Conservation (phyloP, 2,113 vertebrate species). For the Anhinga anhinga region DNA sequence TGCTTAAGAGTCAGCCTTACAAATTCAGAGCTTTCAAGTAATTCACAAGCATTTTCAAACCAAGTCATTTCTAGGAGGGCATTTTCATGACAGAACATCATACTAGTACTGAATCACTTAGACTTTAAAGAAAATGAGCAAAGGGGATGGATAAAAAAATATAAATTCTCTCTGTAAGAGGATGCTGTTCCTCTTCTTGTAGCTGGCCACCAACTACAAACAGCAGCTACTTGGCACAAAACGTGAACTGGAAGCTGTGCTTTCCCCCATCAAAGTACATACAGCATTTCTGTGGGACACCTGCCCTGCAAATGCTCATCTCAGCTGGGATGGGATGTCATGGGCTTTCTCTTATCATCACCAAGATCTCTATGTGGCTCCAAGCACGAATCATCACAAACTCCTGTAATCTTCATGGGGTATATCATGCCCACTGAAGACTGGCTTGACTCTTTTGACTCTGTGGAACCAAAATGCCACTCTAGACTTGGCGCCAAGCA, state of each 20-base stretch:
- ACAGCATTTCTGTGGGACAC: background rate
- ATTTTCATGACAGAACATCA: background rate
- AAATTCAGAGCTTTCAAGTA: background rate
- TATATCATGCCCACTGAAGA: background rate
- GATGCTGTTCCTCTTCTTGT: background rate
- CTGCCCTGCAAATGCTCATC: background rate
- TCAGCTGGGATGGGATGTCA: background rate
- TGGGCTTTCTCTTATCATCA: background rate
- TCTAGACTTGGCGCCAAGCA: background rate
- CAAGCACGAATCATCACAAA: background rate
- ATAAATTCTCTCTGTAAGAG: too few relatives aligned
- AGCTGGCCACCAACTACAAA: background rate
- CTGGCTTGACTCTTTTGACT: rapidly evolving
- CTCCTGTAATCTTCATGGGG: rapidly evolving
- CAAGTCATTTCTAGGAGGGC: rapidly evolving
- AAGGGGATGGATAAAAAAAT: background rate
- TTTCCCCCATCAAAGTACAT: background rate
- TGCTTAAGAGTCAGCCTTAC: background rate
- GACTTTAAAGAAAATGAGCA: background rate
- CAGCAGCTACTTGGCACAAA: background rate
- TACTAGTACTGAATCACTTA: background rate
- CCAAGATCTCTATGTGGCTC: rapidly evolving
- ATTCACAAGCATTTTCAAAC: background rate
- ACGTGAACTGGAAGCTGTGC: background rate
- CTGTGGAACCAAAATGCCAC: background rate